Evolutionary conservation across 2,888 invertebrate species (phyloP), one percentile per base, ranked within the genome.

Genomic region (Frankliniella fusca): DNA sequence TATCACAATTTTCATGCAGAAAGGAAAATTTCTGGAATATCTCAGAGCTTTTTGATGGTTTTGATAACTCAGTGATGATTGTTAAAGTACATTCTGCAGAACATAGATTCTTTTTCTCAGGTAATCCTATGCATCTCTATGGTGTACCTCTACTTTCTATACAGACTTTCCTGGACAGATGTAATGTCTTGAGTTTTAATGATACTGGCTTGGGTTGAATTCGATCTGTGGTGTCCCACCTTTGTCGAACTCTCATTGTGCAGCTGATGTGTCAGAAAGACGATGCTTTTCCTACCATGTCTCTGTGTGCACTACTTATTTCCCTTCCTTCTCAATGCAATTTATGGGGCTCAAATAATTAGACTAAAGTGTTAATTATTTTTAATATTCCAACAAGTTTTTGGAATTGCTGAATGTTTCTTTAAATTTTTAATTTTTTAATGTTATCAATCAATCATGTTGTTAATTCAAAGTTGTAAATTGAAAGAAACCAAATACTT

Each of bases 311-410:
- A 76, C 70, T 27, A 76, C 70, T 27, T 76, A 23, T 76, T 76
- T 76, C 70, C 70, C 27, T 76, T 76, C 70, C 70, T 76, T 76
- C 70, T 76, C 70, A 76, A 76, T 76, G 70, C 70, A 76, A 23
- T 27, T 76, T 76, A 76, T 76, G 70, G 70, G 70, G 70, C 70
- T 76, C 70, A 76, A 76, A 76, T 76, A 76, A 27, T 11, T 76
- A 76, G 70, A 27, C 27, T 76, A 76, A 76, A 76, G 70, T 76
- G 70, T 76, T 76, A 27, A 76, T 76, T 76, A 76, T 76, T 76
- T 76, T 76, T 76, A 76, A 76, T 76, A 76, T 76, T 76, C 70
- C 70, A 76, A 76, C 27, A 23, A 76, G 27, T 9, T 76, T 76
- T 23, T 76, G 70, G 70, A 76, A 76, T 76, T n/a, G 18, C 61